Evolutionary conservation across 1,140 invertebrate genomes (phyloP), one percentile per base, ranked within the genome.

Genomic region (Drosophila varians): DNA sequence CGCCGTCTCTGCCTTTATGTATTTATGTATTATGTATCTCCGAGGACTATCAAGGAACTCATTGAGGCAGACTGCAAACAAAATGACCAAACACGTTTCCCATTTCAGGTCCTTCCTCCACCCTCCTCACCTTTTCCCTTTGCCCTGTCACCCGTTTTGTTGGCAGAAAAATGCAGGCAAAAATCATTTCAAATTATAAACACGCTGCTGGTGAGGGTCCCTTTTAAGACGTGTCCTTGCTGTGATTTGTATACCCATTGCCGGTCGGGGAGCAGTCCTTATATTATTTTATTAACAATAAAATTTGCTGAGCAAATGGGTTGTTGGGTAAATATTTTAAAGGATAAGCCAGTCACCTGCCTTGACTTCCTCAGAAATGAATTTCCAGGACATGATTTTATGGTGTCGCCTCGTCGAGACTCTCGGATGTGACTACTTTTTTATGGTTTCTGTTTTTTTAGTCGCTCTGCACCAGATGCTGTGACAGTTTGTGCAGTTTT

Each of bases 121-220:
- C 8, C 12, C 36, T 18, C 4, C 19, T 12, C 9, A n/a, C 28
- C 16, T 18, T 8, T 11, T 28, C 26, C 23, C 57, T 45, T 21
- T 66, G 60, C 38, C 25, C 25, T 34, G 36, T 64, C 60, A 42
- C 18, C 62, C 62, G 11, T 62, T 62, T 51, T 64, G 62, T 34
- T 66, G 46, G 66, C 48, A 62, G 66, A 68, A 62, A 75, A 80
- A 80, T 80, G 77, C 77, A 77, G 55, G 68, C 19, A 73, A 80
- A 80, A 82, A 80, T 77, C 78, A 82, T 83, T 82, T 82, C 68
- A 74, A 82, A 82, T 82, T 82, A 82, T 82, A 82, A 82, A 77
- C 78, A 82, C 78, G 73, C 42, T 40, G 60, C 23, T 56, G 45
- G 49, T 36, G 56, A 62, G 61, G 53, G 77, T 18, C 56, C 53